These are phyloP conservation scores for Pomatostomus ruficeps DNA, from an alignment of 2,113 vertebrate genomes.

Conservation along the genomic window DNA sequence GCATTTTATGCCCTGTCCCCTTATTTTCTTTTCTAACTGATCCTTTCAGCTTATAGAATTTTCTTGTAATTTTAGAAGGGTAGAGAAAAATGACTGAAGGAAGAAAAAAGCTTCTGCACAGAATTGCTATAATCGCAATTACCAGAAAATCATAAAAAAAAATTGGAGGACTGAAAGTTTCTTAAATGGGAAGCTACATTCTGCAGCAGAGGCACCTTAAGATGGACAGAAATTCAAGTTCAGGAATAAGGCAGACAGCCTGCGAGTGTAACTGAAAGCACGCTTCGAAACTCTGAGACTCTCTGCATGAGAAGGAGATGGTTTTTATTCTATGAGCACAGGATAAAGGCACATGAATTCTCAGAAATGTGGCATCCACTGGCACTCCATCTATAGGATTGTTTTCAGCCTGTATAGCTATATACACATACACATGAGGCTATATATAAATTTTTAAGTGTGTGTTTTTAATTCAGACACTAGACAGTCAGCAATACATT, in stretches of 20 bases:
- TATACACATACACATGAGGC: not conserved
- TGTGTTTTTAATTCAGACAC: not conserved
- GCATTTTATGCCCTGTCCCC: not conserved
- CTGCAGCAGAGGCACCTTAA: not conserved
- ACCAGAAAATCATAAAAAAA: not conserved
- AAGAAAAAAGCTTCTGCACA: not conserved
- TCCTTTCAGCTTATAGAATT: not conserved
- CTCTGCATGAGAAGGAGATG: too few relatives aligned
- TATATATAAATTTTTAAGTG: not conserved
- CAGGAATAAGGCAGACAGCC: not conserved
- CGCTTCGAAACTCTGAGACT: too few relatives aligned
- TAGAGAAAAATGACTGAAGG: not conserved
- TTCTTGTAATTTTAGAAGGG: not conserved
- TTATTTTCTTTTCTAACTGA: not conserved
- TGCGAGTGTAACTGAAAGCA: not conserved
- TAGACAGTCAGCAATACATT: not conserved
- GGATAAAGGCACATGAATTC: too few relatives aligned
- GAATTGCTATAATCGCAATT: not conserved
- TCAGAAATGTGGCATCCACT: not conserved
- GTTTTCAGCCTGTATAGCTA: not conserved
- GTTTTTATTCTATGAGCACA: too few relatives aligned
- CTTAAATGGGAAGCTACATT: not conserved
- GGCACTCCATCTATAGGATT: not conserved
- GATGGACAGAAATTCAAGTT: not conserved
- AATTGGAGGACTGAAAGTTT: not conserved